A percentile compares a stretch with the other conserved stretches of the same genome.
phyloP scores from a whole-genome alignment of 2,888 invertebrate species.

The Ophonus ardosiacus region DNA sequence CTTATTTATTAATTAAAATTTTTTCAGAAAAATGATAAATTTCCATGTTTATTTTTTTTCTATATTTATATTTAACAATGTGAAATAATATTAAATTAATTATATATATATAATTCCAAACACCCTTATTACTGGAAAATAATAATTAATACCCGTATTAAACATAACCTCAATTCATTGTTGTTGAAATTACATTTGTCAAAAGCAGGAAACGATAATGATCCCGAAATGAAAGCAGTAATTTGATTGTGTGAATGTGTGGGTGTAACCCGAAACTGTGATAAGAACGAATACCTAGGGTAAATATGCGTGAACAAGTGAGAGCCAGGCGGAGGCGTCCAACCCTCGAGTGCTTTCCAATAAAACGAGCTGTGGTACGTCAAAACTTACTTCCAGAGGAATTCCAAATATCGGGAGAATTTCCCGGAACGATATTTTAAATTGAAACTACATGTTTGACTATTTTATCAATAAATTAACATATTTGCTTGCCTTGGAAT shows the following conservation, averaged over 20 bases:
- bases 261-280: neutral
- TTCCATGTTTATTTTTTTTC: too few relatives aligned
- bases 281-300: neutral
- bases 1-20: too few relatives aligned
- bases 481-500: too few relatives aligned
- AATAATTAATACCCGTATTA: neutral
- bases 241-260: slow-evolving; percentile 2
- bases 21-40: too few relatives aligned
- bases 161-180: neutral
- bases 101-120: too few relatives aligned
- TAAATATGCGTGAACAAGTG: neutral
- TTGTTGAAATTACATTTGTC: neutral
- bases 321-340: too few relatives aligned
- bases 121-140: neutral
- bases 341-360: neutral
- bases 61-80: too few relatives aligned
- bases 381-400: neutral
- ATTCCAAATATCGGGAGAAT: neutral
- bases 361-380: neutral
- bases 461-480: too few relatives aligned
- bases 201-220: neutral
- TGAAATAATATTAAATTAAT: too few relatives aligned
- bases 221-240: neutral
- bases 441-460: too few relatives aligned
- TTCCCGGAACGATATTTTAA: neutral